Evolutionary conservation across 2,113 vertebrate genomes (phyloP).

Genomic region (Scopus umbretta): DNA sequence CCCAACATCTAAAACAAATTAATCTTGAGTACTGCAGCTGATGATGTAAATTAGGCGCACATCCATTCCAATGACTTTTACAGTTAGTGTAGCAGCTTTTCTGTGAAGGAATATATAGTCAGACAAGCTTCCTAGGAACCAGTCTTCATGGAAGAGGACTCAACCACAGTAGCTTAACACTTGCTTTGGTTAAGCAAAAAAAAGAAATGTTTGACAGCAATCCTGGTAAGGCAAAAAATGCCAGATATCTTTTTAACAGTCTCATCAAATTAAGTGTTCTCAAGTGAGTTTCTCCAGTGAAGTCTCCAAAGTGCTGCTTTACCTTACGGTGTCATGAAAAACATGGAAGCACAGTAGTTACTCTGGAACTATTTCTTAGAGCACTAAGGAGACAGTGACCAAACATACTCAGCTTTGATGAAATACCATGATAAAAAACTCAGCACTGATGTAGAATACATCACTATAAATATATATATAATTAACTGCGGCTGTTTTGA

Average conservation of each 20-base stretch:
- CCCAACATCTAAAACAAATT: neutral
- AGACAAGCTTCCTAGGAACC: neutral
- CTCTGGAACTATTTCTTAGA: neutral
- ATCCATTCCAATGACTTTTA: neutral
- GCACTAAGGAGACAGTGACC: neutral
- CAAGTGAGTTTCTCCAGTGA: neutral
- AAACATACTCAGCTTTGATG: neutral
- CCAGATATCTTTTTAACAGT: neutral
- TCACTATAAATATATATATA: neutral
- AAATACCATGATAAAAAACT: neutral
- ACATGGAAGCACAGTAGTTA: neutral
- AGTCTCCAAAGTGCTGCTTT: neutral
- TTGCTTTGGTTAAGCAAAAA: neutral
- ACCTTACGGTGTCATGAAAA: neutral
- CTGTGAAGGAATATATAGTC: neutral
- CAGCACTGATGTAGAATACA: neutral
- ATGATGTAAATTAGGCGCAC: neutral
- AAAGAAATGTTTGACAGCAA: neutral
- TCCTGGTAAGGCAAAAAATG: neutral
- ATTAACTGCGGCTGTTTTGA: neutral
- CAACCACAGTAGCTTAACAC: neutral
- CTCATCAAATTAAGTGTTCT: neutral
- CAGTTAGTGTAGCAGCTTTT: neutral
- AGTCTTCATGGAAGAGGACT: neutral
- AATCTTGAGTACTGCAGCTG: neutral